phyloP scores from a whole-genome alignment of 2,888 invertebrate species.

The Oxyscelio sp. region DNA sequence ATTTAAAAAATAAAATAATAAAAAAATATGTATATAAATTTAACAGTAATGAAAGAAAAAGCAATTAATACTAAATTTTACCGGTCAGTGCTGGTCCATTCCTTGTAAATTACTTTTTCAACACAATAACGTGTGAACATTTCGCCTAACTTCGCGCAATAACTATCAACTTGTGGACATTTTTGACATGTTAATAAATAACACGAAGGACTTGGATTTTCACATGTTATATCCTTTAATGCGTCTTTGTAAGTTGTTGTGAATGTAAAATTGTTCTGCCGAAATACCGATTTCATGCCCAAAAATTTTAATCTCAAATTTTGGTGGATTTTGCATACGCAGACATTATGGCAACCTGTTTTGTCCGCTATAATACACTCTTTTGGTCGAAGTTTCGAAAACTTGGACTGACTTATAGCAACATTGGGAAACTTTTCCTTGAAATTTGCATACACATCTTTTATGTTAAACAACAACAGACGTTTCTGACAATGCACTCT shows the following conservation, averaged over 20 bases:
- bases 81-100: neutral
- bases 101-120: neutral
- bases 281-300: neutral
- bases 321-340: neutral
- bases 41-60: too few species aligned
- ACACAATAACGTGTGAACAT: neutral
- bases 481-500: constrained; percentile 9
- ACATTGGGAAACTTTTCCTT: constrained; percentile 6
- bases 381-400: constrained; percentile 20
- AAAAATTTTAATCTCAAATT: constrained; percentile 1
- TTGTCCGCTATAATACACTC: neutral
- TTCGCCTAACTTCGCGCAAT: neutral
- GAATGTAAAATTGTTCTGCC: neutral
- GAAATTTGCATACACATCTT: neutral
- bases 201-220: neutral
- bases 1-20: too few species aligned
- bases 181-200: neutral
- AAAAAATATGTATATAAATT: too few species aligned
- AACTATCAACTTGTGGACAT: neutral
- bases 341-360: neutral
- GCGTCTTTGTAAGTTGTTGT: neutral
- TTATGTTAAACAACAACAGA: constrained; percentile 5
- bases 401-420: constrained; percentile 15
- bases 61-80: neutral
- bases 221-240: neutral